phyloP scores from a whole-genome alignment of 2,113 vertebrate species.

The Chelonoidis abingdonii region DNA sequence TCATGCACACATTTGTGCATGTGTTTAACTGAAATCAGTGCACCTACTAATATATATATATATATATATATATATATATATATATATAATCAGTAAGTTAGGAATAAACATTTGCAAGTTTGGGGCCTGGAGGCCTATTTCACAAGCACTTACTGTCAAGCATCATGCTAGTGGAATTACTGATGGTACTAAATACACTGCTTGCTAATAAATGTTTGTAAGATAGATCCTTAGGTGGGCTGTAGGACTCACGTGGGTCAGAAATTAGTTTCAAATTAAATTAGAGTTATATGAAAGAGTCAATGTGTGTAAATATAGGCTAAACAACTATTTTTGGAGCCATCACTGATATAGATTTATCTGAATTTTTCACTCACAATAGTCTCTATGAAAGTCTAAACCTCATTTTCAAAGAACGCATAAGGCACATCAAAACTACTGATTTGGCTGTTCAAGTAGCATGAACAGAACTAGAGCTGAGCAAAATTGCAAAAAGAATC shows the following conservation, averaged over 20 bases:
- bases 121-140: slow-evolving; percentile 17
- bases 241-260: background rate
- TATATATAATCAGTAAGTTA: background rate
- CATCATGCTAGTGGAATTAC: slow-evolving; percentile 49
- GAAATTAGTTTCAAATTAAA: slow-evolving; percentile 24
- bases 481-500: background rate
- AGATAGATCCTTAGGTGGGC: background rate
- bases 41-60: background rate
- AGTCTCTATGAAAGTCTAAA: background rate
- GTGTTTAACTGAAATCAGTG: slow-evolving; percentile 22
- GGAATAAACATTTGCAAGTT: background rate
- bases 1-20: background rate
- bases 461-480: background rate
- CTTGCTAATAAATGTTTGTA: slow-evolving; percentile 26
- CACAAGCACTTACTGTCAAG: slow-evolving; percentile 3
- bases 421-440: background rate
- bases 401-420: background rate
- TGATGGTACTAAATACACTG: slow-evolving; percentile 24
- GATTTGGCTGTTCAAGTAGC: background rate
- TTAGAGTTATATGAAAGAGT: slow-evolving; percentile 2
- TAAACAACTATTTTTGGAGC: background rate
- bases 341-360: background rate
- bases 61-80: background rate
- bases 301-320: background rate
- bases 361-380: background rate